Conservation (phyloP, 2,113 vertebrate genomes). For the Dermatemys mawii region DNA sequence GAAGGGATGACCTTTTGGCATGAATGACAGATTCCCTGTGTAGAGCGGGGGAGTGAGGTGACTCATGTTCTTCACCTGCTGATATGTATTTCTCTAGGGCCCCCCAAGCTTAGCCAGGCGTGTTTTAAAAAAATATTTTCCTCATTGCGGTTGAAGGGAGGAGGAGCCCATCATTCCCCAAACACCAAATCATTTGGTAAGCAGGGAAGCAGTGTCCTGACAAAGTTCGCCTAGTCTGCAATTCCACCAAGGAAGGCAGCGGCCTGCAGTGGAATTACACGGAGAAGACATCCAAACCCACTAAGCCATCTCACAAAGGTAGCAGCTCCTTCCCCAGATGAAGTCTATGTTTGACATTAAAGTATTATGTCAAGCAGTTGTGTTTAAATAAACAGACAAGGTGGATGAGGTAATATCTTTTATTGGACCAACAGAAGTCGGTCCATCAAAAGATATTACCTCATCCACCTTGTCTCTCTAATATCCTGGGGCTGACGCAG, state of each 20-base stretch:
- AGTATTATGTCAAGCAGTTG: constrained; percentile 49
- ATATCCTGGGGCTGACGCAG: background rate
- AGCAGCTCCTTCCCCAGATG: background rate
- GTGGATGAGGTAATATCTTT: background rate
- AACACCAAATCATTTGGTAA: background rate
- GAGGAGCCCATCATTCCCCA: background rate
- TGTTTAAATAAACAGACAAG: background rate
- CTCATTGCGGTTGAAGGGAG: background rate
- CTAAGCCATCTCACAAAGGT: background rate
- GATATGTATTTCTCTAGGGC: background rate
- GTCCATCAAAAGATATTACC: background rate
- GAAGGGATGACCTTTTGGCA: background rate
- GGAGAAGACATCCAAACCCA: background rate
- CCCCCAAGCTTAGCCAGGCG: background rate
- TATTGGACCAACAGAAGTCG: background rate
- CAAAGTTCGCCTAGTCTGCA: background rate
- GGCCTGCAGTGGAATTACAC: constrained; percentile 8
- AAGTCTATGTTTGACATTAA: background rate
- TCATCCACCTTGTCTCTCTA: background rate
- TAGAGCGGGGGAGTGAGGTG: background rate
- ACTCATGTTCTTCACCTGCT: background rate
- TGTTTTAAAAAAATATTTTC: too few relatives aligned
- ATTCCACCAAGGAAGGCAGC: constrained; percentile 11
- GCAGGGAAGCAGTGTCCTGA: background rate
- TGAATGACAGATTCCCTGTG: background rate